Base-by-base conservation (phyloP, 2,888 invertebrate genomes). In the Eupithecia vulgata region DNA sequence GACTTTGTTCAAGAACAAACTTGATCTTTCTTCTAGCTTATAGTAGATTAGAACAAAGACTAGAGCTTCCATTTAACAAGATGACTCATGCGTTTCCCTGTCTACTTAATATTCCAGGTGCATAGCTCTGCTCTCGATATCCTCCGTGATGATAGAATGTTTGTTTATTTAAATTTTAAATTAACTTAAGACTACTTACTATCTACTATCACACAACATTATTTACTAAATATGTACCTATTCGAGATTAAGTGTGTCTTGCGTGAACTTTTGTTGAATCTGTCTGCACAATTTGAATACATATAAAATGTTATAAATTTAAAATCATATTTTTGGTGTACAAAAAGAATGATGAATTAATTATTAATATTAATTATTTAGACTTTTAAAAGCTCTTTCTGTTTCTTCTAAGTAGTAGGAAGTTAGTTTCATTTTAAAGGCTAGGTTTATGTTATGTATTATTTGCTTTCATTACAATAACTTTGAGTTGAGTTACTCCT, bases 21-120 rank as follows among this genome's bases (percentile, higher is more conserved):
- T n/a, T n/a, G n/a, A n/a, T n/a, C n/a, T n/a, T n/a, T 3, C 15
- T 12, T 7, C 48, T 34, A 15, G n/a, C n/a, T n/a, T n/a, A n/a
- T n/a, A 6, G 12, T 57, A 37, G 34, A 52, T 57, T 35, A 30
- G 21, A 59, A 59, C 61, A 69, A 69, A 61, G 15, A 59, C 34
- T 57, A 40, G 25, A 64, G 42, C 42, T 30, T 21, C 25, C 30
- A 57, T 17, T 64, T 10, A 61, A 34, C 61, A 52, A 1, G 40
- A 15, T 70, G 67, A 67, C 21, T 73, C 67, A 73, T 40, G 70
- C 62, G 40, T 67, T 67, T 68, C 40, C 67, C 21, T 34, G 21
- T 52, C 40, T 62, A 62, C n/a, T 68, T 71, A 40, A n/a, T 67
- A 71, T 68, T 74, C 68, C 13, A 12, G 59, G 21, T n/a, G 68